phyloP scores from a whole-genome alignment of 2,797 vertebrate species.

The Microctenopoma stevenorrisi region DNA sequence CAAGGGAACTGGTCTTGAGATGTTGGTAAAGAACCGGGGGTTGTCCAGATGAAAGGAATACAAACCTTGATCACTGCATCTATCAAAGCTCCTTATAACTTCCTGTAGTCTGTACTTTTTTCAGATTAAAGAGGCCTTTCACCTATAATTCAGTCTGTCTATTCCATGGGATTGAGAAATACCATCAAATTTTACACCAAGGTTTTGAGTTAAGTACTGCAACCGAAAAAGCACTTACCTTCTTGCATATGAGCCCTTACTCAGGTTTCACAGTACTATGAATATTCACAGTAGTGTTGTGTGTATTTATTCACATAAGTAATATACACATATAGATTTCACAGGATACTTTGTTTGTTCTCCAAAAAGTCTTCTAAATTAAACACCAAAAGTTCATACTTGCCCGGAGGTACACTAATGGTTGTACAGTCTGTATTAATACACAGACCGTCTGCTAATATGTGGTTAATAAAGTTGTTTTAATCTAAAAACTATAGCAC shows the following conservation, averaged over 20 bases:
- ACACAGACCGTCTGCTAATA: too few species aligned
- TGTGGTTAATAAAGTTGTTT: too few species aligned
- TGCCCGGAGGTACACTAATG: too few species aligned
- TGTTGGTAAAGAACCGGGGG: conserved; percentile 76
- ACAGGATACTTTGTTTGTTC: neutral
- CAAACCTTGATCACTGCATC: conserved; percentile 77
- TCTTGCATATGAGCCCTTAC: neutral
- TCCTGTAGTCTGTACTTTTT: conserved; percentile 47
- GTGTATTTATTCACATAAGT: neutral
- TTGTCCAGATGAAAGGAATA: conserved; percentile 79
- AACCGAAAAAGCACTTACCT: too few species aligned
- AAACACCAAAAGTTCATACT: neutral
- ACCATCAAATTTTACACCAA: conserved; percentile 33
- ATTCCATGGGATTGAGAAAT: conserved; percentile 23
- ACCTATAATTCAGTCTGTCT: conserved; percentile 28
- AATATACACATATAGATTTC: neutral
- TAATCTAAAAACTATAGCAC: too few species aligned
- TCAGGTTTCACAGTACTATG: neutral
- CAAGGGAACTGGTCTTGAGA: conserved; percentile 72
- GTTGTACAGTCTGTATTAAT: too few species aligned
- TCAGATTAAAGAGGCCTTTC: conserved; percentile 54
- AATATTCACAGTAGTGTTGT: too few species aligned
- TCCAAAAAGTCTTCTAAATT: neutral
- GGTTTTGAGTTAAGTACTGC: conserved; percentile 23
- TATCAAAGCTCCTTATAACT: conserved; percentile 41